phyloP scores from a whole-genome alignment of 2,888 invertebrate species.

The Gortyna flavago region DNA sequence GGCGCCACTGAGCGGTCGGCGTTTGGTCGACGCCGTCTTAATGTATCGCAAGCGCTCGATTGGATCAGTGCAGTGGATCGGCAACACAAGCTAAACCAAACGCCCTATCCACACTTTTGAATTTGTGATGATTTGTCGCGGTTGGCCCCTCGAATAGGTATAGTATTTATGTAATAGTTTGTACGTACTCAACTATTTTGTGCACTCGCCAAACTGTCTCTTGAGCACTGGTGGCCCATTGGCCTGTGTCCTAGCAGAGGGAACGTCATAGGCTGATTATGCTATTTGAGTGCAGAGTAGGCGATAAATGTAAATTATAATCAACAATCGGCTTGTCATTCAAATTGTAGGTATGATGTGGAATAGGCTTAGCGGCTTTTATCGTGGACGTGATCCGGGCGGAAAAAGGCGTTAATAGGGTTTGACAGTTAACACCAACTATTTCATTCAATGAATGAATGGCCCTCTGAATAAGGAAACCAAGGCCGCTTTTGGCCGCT shows the following conservation, averaged over 20 bases:
- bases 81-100: neutral
- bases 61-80: neutral
- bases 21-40: no score
- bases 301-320: neutral
- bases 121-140: neutral
- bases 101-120: neutral
- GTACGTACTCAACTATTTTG: neutral
- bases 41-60: neutral
- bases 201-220: neutral
- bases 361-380: neutral
- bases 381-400: neutral
- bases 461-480: no score
- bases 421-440: no score
- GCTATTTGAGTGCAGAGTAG: no score
- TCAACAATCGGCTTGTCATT: neutral
- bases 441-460: no score
- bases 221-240: no score
- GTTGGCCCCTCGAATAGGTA: neutral
- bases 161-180: no score
- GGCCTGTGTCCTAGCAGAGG: neutral
- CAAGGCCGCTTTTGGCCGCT: no score
- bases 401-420: neutral
- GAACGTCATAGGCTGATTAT: neutral
- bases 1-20: no score
- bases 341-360: neutral